Conservation (phyloP, 2,113 vertebrate genomes). For the Limnothrissa miodon region DNA sequence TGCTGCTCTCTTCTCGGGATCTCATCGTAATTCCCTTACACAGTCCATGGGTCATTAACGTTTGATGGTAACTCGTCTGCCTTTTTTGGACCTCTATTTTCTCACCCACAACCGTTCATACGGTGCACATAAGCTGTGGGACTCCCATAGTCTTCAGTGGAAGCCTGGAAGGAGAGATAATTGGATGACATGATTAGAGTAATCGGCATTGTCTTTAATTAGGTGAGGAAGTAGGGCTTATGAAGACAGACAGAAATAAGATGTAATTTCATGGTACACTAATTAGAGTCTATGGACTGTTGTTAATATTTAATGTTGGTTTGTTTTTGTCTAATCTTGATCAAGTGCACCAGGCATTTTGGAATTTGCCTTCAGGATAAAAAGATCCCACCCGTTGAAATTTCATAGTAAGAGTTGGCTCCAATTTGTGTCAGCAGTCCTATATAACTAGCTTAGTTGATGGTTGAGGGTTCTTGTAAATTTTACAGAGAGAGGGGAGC, state of each 20-base stretch:
- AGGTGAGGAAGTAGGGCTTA: neutral
- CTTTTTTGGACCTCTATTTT: conserved; percentile 13
- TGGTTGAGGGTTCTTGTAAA: neutral
- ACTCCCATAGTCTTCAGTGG: conserved; percentile 21
- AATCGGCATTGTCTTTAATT: conserved; percentile 16
- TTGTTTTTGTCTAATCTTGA: conserved; percentile 1
- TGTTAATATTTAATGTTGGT: conserved; percentile 6
- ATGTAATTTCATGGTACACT: conserved; percentile 7
- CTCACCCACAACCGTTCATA: neutral
- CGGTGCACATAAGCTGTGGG: neutral
- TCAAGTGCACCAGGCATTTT: neutral
- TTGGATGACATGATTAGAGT: conserved; percentile 23
- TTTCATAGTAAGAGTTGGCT: neutral
- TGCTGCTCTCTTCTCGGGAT: neutral
- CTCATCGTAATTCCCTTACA: neutral
- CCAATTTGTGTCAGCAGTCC: neutral
- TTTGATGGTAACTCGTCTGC: neutral
- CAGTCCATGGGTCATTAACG: conserved; percentile 20
- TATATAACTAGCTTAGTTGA: neutral
- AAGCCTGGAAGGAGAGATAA: conserved; percentile 33
- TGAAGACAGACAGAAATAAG: neutral
- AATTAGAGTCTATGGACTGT: conserved; percentile 7
- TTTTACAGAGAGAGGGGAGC: too few species aligned
- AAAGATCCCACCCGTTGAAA: neutral
- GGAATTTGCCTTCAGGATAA: neutral